Evolutionary conservation across 2,113 vertebrate genomes (phyloP), one percentile per base, ranked within the genome.

Genomic region (Ursus arctos): DNA sequence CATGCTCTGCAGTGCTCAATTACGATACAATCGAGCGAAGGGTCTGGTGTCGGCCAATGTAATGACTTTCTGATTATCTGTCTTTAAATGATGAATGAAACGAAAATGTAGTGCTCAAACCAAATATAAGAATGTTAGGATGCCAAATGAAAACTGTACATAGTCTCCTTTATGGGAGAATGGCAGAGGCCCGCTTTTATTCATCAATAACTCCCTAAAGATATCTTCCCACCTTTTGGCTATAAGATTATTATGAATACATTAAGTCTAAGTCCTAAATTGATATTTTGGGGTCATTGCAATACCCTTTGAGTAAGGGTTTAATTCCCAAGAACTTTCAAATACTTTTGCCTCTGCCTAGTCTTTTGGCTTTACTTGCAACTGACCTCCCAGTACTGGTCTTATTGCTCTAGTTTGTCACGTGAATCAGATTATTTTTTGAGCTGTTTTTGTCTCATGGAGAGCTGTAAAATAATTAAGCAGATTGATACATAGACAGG

Each of bases 21-120:
- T 99, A 99, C 99, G 98, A 98, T 98, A 99, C 99, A 99, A 99
- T 99, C 99, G 98, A 99, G 98, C 95, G 31, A 97, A 85, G 98
- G 98, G 99, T 99, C 99, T 98, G 98, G 99, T 99, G 99, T 99
- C 98, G 99, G 99, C 99, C 99, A 97, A 98, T 99, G 99, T 99
- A 99, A 99, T 99, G 99, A 99, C 99, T 99, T 99, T 99, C 99
- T 99, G 99, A 99, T 99, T 99, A 99, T 99, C 99, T 99, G 99
- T 99, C 99, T 99, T 99, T 99, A 99, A 99, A 99, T 99, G 99
- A 99, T 99, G 99, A 99, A 99, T 99, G 99, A 99, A 99, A 99
- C 99, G 99, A 99, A 99, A 99, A 99, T 99, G 99, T 99, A 99
- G 99, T 98, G 96, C 98, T 99, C 98, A 98, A 98, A 98, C 97